Conservation (phyloP, 2,797 vertebrate species). For the Cygnus olor region DNA sequence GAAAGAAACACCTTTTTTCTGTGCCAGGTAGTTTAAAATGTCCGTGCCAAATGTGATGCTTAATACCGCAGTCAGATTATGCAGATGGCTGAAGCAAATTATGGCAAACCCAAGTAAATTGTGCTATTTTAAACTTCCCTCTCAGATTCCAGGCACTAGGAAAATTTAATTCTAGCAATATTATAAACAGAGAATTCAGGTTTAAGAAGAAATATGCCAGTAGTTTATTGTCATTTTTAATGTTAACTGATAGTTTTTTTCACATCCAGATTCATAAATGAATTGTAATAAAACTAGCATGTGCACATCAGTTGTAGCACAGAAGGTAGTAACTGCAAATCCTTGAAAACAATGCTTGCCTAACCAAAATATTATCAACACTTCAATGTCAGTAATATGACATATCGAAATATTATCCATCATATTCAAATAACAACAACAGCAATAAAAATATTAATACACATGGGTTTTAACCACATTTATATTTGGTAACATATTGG, state of each 20-base stretch:
- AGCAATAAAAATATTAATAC: neutral
- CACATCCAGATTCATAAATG: neutral
- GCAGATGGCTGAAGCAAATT: neutral
- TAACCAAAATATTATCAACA: neutral
- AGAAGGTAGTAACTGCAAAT: neutral
- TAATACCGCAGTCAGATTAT: neutral
- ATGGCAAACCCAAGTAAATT: neutral
- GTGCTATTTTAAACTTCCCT: neutral
- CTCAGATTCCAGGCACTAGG: neutral
- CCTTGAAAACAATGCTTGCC: neutral
- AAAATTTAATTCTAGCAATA: neutral
- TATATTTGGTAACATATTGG: neutral
- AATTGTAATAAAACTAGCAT: neutral
- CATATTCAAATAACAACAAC: neutral
- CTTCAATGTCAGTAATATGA: neutral
- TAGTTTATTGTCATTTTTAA: neutral
- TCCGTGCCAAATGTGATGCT: neutral
- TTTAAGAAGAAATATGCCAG: neutral
- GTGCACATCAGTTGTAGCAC: neutral
- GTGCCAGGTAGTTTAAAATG: neutral
- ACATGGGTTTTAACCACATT: neutral
- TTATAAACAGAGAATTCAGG: neutral
- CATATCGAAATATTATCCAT: neutral
- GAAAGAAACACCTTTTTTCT: neutral
- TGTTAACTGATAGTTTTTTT: neutral